phyloP scores from a whole-genome alignment of 2,888 invertebrate genomes.

The Hemistola chrysoprasaria region DNA sequence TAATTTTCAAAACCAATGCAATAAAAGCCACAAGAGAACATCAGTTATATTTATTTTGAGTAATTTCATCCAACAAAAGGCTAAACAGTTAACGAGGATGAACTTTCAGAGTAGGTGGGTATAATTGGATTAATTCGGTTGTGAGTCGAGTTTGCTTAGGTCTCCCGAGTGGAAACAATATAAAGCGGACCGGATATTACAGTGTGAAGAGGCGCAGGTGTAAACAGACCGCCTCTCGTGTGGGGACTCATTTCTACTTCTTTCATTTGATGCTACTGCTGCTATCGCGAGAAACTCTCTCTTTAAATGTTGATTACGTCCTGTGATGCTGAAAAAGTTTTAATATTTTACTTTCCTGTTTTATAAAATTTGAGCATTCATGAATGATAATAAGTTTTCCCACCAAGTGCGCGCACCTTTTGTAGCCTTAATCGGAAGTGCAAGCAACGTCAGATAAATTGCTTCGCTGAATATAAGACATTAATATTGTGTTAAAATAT shows the following conservation, averaged over 20 bases:
- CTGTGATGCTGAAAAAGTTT: slow-evolving; percentile 2
- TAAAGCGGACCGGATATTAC: slow-evolving; percentile 77
- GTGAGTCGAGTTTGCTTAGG: slow-evolving; percentile 68
- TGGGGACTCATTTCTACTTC: slow-evolving; percentile 56
- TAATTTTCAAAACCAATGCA: too few relatives aligned
- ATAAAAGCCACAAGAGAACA: too few relatives aligned
- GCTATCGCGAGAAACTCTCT: slow-evolving; percentile 6
- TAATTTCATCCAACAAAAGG: slow-evolving; percentile 33
- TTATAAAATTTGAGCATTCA: too few relatives aligned
- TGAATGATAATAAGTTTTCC: too few relatives aligned
- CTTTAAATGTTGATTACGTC: slow-evolving; percentile 19
- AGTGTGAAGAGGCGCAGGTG: slow-evolving; percentile 68
- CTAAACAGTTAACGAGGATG: slow-evolving; percentile 44
- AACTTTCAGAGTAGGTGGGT: slow-evolving; percentile 51
- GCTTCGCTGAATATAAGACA: too few relatives aligned
- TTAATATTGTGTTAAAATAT: too few relatives aligned
- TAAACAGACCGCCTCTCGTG: slow-evolving; percentile 57
- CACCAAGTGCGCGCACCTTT: too few relatives aligned
- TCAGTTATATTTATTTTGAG: slow-evolving; percentile 20
- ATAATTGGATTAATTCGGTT: slow-evolving; percentile 70
- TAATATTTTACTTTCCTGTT: background rate
- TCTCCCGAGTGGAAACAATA: slow-evolving; percentile 66
- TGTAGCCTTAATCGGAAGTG: too few relatives aligned
- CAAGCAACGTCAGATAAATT: too few relatives aligned
- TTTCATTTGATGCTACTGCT: slow-evolving; percentile 46